phyloP scores from a whole-genome alignment of 2,888 invertebrate species.

The Epistrophe eligans region DNA sequence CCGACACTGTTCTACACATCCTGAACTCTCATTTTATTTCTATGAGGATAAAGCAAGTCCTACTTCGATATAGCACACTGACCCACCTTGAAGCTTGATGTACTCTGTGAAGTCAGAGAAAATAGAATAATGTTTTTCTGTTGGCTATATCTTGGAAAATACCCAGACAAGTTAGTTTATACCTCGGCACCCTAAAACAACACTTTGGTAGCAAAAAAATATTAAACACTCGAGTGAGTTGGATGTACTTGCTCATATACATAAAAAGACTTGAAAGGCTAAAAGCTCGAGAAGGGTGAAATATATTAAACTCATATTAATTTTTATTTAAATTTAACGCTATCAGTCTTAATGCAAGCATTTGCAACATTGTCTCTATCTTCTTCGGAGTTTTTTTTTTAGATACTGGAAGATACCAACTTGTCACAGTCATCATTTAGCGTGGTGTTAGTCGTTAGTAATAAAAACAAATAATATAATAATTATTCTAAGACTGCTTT shows the following conservation, averaged over 20 bases:
- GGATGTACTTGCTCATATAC: neutral
- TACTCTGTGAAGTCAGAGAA: neutral
- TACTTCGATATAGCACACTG: neutral
- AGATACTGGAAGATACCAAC: no score
- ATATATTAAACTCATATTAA: no score
- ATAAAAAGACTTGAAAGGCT: no score
- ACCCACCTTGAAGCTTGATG: conserved; percentile 2
- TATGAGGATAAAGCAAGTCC: conserved; percentile 10
- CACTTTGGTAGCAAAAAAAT: neutral
- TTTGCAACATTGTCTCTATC: no score
- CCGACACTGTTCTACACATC: conserved; percentile 6
- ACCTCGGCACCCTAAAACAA: neutral
- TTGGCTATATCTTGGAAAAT: neutral
- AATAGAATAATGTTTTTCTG: neutral
- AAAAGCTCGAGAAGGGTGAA: no score
- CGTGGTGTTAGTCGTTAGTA: no score
- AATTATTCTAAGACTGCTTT: no score
- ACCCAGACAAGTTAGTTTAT: conserved; percentile 8
- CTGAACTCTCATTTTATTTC: conserved; percentile 19
- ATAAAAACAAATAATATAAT: no score
- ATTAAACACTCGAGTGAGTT: neutral
- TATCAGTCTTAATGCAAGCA: no score
- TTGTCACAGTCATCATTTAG: no score
- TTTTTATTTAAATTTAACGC: no score
- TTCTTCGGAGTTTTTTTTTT: no score